Evolutionary conservation across 2,113 vertebrate species (phyloP), one percentile per base, ranked within the genome.

Genomic region (Notarius lentiginosus): DNA sequence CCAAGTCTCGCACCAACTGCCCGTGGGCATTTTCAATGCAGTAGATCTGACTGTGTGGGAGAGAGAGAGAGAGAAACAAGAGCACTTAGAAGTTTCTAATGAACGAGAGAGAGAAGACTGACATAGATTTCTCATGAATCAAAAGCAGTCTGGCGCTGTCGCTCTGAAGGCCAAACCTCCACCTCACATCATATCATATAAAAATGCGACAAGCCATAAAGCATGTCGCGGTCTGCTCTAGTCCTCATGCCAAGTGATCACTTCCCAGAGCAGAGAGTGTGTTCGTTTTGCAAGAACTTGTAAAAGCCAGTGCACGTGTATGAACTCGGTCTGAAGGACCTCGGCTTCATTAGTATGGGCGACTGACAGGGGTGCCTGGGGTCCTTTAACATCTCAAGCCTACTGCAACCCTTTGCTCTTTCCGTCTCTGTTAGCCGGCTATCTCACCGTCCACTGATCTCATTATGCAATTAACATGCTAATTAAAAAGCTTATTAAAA

Each of bases 11-110:
- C 88, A 99, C 98, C 95, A 99, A 95, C 95, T 99, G 98, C 88
- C 98, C 97, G 0, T 99, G 98, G 81, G 98, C 97, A n/a, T 96
- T 99, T 93, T 99, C 98, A n/a, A 99, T 97, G 91, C 97, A 98
- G 95, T 99, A 99, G 90, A 97, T 96, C 95, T 99, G 98, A 91
- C 98, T 99, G 96, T 18, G 55, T 22, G 85, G 75, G 55, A 27
- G 58, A 77, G 65, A 82, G 41, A 55, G 41, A 15, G 4, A 30
- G 15, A 87, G 68, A 56, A 66, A 86, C 86, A 61, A 84, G 82
- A 79, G 47, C 68, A 72, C 30, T 41, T 72, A 58, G 22, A 56
- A 73, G 83, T 6, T 53, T 53, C 75, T 49, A 51, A 81, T 41
- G 63, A 63, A 53, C 1, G 34, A 27, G 41, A 49, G 27, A 49